These are phyloP conservation scores for Loxodonta africana DNA, from an alignment of 2,113 vertebrate species.

Conservation along the genomic window DNA sequence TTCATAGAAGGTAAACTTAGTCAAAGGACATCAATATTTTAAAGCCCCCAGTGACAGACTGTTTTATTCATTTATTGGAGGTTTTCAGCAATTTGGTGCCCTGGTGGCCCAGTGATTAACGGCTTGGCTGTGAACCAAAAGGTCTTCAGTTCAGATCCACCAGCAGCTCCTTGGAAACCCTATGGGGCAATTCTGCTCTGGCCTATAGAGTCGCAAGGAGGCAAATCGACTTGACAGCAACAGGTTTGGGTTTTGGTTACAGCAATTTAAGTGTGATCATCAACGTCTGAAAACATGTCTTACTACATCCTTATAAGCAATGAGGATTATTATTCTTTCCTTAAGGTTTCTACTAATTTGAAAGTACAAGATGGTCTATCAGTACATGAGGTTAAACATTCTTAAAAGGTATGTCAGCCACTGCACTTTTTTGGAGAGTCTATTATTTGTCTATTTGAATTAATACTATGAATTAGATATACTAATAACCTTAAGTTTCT, in stretches of 20 bases:
- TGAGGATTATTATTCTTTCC: background rate
- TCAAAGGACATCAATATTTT: background rate
- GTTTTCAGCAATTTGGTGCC: background rate
- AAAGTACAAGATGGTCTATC: background rate
- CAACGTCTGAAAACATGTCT: background rate
- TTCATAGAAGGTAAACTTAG: background rate
- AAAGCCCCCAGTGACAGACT: background rate
- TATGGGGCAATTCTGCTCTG: no score
- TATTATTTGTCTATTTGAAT: background rate
- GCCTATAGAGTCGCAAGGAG: no score
- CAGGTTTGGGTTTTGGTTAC: background rate
- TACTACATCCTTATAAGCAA: background rate
- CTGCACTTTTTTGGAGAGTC: background rate
- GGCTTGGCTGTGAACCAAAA: no score
- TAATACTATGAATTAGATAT: background rate
- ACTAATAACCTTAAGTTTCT: background rate
- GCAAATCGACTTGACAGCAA: no score
- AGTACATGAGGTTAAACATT: background rate
- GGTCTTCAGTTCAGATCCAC: no score
- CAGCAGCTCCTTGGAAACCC: no score
- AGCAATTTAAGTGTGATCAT: background rate
- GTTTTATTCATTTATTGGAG: background rate
- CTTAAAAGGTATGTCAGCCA: background rate
- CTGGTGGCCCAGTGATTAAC: no score
- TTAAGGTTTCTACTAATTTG: background rate